Conservation (phyloP, 2,113 vertebrate genomes). For the Amazona guildingii region DNA sequence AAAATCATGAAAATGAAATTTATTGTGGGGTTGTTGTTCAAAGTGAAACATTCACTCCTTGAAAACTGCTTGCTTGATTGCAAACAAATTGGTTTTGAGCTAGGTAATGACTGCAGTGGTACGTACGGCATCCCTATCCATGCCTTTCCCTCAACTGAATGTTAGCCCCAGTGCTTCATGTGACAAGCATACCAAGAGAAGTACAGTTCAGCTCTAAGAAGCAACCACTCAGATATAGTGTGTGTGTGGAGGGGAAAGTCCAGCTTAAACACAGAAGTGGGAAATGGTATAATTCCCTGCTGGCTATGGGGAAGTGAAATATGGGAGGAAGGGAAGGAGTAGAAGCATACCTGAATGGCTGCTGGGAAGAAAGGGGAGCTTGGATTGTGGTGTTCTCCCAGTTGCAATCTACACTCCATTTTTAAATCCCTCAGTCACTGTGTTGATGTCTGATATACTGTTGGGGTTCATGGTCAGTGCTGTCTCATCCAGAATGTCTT, state of each 20-base stretch:
- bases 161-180: background rate
- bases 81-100: background rate
- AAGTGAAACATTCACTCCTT: background rate
- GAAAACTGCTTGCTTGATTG: background rate
- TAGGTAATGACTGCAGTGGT: background rate
- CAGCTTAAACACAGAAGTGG: background rate
- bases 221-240: accelerated
- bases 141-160: background rate
- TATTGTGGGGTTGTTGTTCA: background rate
- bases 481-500: background rate
- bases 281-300: background rate
- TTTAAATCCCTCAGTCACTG: background rate
- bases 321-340: background rate
- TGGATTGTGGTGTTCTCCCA: background rate
- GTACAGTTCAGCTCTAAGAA: background rate
- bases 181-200: background rate
- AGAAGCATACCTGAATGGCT: background rate
- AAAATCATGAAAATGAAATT: background rate
- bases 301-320: background rate
- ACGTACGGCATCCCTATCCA: background rate
- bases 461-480: background rate
- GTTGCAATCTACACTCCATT: accelerated
- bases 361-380: background rate
- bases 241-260: background rate
- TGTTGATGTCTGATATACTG: background rate